Evolutionary conservation across 2,113 vertebrate genomes (phyloP), one percentile per base, ranked within the genome.

Genomic region (Poeciliopsis occidentalis): DNA sequence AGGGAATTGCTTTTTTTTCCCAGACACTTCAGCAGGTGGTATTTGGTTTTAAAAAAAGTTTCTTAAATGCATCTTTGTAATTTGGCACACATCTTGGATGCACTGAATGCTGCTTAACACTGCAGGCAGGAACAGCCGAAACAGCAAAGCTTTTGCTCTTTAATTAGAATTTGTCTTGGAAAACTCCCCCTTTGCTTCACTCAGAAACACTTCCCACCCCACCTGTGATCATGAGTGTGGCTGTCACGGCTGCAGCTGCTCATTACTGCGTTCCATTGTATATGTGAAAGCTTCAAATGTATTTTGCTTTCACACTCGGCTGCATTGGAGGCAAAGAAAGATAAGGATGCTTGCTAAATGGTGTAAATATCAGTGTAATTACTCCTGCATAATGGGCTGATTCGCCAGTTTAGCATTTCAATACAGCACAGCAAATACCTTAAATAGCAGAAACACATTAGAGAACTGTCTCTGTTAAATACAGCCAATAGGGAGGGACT

Each of bases 341-440:
- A 88, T 85, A 84, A 75, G 75, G 76, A 77, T 10, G 6, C 0
- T 22, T 0, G 76, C 77, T 85, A 84, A 85, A 88, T 81, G 75
- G 70, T 47, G 57, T 66, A 64, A 71, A 82, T 78, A 79, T 80
- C 75, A 79, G 75, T 68, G 83, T 67, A 83, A 88, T 89, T 85
- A 77, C 79, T 60, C 0, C 64, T 2, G 17, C 51, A 8, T 78
- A 71, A 47, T 69, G 61, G 60, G 77, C 27, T 32, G 54, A 78
- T 60, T 78, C 19, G 29, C 17, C 10, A 4, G 64, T 64, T 81
- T 62, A 29, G 57, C 68, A 34, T 77, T 76, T 72, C 71, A 87
- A 64, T 47, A 64, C 41, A 32, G 68, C 71, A 26, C 78, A 51
- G 63, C 24, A 44, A 78, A 79, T n/a, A 27, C 31, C 71, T 73